These are phyloP conservation scores for Antheraea pernyi DNA, from an alignment of 1,140 invertebrate genomes.

Conservation along the genomic window DNA sequence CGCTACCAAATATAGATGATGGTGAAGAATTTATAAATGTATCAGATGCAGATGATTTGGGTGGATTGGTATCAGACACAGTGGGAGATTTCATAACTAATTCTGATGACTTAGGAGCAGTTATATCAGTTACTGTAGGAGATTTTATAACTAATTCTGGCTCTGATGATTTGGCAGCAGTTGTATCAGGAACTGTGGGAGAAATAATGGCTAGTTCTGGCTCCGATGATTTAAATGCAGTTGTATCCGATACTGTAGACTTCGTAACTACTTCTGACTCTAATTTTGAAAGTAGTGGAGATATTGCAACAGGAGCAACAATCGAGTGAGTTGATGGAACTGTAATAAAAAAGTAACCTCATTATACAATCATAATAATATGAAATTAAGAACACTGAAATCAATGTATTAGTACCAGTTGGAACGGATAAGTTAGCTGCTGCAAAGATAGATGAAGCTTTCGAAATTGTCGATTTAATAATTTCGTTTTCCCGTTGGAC, in stretches of 20 bases:
- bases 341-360: conserved; percentile 23
- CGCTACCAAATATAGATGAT: conserved; percentile 46
- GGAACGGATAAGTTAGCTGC: conserved; percentile 27
- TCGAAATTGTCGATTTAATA: conserved; percentile 18
- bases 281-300: neutral
- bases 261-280: conserved; percentile 13
- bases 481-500: conserved; percentile 27
- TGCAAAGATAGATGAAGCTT: conserved; percentile 37
- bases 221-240: neutral
- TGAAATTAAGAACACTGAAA: neutral
- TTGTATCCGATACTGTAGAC: neutral
- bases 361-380: conserved; percentile 6
- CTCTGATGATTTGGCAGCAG: neutral
- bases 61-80: neutral
- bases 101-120: neutral
- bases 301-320: conserved; percentile 6
- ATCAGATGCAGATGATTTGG: neutral
- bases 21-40: conserved; percentile 24
- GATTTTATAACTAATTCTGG: conserved; percentile 12
- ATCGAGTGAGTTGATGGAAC: conserved; percentile 29
- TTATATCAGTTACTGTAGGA: neutral
- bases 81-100: conserved; percentile 8
- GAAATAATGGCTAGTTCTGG: too few relatives aligned
- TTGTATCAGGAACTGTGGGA: neutral
- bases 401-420: conserved; percentile 22